Conservation (phyloP, 2,888 invertebrate genomes). For the Erebia aethiops region DNA sequence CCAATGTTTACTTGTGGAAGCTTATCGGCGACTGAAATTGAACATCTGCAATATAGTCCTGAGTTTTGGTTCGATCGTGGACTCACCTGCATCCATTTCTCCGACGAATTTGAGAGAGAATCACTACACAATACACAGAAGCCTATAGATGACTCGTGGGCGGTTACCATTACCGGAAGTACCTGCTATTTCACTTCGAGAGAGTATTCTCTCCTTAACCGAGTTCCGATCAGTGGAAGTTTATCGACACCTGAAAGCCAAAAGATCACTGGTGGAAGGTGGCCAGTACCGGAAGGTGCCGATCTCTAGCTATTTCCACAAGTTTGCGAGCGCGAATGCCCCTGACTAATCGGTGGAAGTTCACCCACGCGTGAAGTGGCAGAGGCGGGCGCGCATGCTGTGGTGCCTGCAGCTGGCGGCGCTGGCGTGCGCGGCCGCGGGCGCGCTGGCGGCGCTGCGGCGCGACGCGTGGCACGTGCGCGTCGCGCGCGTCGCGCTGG, state of each 20-base stretch:
- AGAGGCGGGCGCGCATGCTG: constrained; percentile 53
- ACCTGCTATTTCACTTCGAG: too few relatives aligned
- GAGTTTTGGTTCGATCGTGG: too few relatives aligned
- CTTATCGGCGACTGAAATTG: too few relatives aligned
- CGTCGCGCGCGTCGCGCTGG: constrained; percentile 61
- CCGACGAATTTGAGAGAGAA: too few relatives aligned
- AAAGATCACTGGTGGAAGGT: neutral
- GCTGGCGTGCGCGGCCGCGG: constrained; percentile 68
- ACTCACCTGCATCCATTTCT: too few relatives aligned
- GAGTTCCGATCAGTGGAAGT: too few relatives aligned
- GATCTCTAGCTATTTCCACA: neutral
- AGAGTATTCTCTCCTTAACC: too few relatives aligned
- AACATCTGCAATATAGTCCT: neutral
- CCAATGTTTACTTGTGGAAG: too few relatives aligned
- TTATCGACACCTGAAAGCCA: neutral
- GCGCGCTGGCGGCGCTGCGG: constrained; percentile 61
- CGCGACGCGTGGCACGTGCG: constrained; percentile 75
- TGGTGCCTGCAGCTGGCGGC: constrained; percentile 63
- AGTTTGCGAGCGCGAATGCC: neutral
- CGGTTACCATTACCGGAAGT: too few relatives aligned
- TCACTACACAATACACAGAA: too few relatives aligned
- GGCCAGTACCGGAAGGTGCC: neutral
- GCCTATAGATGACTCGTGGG: too few relatives aligned
- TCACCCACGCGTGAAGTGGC: neutral
- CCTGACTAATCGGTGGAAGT: too few relatives aligned